Base-by-base conservation (phyloP, 2,888 invertebrate genomes). In the Agelastica alni region DNA sequence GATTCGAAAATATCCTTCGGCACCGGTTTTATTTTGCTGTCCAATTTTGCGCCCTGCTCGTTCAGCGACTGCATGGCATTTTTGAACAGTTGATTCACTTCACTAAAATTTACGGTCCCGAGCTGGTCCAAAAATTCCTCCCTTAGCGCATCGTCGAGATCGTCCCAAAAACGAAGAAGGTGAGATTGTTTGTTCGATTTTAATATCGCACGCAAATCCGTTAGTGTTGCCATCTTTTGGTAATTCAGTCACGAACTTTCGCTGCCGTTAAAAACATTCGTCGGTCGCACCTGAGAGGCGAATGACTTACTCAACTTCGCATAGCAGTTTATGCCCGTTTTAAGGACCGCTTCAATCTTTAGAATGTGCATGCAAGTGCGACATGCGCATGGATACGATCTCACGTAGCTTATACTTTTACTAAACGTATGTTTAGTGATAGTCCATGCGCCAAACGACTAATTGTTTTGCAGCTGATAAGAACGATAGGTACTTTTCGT, bases 1-100 rank as follows among this genome's bases (percentile, higher is more conserved):
- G 93, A 88, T 43, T 91, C 89, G 65, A 91, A 88, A 10, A 10
- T 22, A 9, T 43, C 12, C 3, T 12, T 20, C 6, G 94, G 91
- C 46, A 96, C 85, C 0, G 96, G 94, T 69, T 91, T 85, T 71
- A 96, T 80, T 56, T 87, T 84, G 59, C 89, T 87, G 68, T 95
- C 93, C 28, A 89, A 73, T 45, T 62, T 73, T 87, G 89, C 64
- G 83, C 81, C 78, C 58, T 85, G 84, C 45, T 84, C 83, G 62
- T 81, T 80, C 4, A 84, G 76, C 0, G 83, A 80, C 2, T 49
- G 45, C 9, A 67, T 53, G 0, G 73, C 73, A 20, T 63, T 63
- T 18, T 66, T 46, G 57, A 70, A 74, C 26, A 74, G 56, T 18
- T 60, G 48, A 22, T 60, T 62, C 3, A 67, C 63, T 57, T 69